Evolutionary conservation across 2,797 vertebrate species (phyloP).

Genomic region (Eurystomus glaucurus): DNA sequence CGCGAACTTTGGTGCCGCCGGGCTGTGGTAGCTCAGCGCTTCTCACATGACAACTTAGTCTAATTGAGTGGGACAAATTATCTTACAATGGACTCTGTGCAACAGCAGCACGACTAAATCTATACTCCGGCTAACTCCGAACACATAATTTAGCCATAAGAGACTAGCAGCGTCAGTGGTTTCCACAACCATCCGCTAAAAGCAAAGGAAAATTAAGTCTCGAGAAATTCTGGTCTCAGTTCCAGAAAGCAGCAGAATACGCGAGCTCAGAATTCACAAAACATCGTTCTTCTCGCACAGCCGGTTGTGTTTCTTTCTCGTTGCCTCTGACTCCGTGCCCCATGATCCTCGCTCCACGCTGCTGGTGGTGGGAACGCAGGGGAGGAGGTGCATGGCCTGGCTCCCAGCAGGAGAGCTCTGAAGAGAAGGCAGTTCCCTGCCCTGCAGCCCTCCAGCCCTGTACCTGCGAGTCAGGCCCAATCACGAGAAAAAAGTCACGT

Average conservation of each 20-base stretch:
- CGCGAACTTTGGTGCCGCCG: neutral
- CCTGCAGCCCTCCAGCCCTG: neutral
- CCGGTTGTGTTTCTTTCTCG: neutral
- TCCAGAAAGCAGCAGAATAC: neutral
- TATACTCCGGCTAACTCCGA: slow-evolving; percentile 61
- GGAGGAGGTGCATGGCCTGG: neutral
- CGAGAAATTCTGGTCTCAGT: neutral
- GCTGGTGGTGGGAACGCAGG: neutral
- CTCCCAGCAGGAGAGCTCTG: slow-evolving; percentile 17
- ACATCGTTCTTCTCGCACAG: neutral
- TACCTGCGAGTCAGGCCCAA: neutral
- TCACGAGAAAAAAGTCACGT: neutral
- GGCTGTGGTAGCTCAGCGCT: slow-evolving; percentile 56
- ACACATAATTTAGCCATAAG: slow-evolving; percentile 66
- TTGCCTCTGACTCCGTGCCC: neutral
- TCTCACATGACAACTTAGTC: slow-evolving; percentile 75
- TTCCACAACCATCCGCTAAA: slow-evolving; percentile 36
- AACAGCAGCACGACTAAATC: slow-evolving; percentile 72
- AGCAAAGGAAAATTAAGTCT: slow-evolving; percentile 21
- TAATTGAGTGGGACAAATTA: slow-evolving; percentile 80
- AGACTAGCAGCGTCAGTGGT: slow-evolving; percentile 35
- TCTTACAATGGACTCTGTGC: slow-evolving; percentile 73
- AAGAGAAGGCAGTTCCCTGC: neutral
- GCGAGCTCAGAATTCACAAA: neutral
- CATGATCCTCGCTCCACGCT: neutral